Conservation (phyloP, 2,797 vertebrate species). For the Tympanoctomys barrerae region DNA sequence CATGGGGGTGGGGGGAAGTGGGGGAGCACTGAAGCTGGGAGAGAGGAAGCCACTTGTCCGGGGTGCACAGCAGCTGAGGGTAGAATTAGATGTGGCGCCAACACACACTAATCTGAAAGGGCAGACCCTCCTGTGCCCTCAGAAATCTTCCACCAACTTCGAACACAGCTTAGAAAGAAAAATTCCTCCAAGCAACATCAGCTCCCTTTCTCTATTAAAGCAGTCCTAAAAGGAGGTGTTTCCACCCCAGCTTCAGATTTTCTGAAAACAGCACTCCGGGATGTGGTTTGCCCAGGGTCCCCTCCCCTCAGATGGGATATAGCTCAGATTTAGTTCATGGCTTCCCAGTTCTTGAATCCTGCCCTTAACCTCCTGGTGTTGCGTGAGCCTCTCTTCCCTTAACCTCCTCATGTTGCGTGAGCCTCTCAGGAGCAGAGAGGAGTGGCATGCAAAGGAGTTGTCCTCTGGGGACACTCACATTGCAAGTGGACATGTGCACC, state of each 20-base stretch:
- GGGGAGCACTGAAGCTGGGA: neutral
- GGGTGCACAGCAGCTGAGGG: too few species aligned
- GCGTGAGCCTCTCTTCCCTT: neutral
- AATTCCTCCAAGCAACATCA: neutral
- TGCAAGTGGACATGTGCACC: neutral
- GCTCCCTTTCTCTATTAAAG: neutral
- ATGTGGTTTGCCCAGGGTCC: neutral
- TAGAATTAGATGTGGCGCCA: neutral
- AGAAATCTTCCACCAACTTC: neutral
- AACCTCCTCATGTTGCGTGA: accelerated
- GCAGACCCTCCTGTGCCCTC: neutral
- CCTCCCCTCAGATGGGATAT: neutral
- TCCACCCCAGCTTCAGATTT: neutral
- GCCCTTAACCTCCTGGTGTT: neutral
- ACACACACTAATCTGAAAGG: neutral
- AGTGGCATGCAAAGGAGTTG: neutral
- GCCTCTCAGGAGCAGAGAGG: neutral
- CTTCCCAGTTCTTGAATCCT: neutral
- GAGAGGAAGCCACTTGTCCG: neutral
- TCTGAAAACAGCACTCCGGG: neutral
- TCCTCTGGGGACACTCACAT: accelerated
- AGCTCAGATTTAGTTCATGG: neutral
- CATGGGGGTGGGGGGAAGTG: accelerated
- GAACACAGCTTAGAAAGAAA: neutral
- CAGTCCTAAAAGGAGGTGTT: neutral